These are phyloP conservation scores for cattle (Bos taurus) DNA, from an alignment of 2,113 vertebrate species.

Conservation along the genomic window DNA sequence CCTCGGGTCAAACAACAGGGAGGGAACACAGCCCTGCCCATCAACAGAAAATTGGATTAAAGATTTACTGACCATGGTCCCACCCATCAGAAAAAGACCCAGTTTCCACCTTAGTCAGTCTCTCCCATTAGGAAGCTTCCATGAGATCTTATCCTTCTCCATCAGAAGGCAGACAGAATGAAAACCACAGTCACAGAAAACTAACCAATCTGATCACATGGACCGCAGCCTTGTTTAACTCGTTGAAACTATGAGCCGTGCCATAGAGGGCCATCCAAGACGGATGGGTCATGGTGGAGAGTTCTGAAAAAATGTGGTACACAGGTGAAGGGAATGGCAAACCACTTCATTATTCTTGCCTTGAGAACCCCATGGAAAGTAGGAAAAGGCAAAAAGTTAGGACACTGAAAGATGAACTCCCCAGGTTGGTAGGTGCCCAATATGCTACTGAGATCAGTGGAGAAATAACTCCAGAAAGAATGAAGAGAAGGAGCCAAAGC, in stretches of 20 bases:
- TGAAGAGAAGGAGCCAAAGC: not conserved
- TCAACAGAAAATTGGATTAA: not conserved
- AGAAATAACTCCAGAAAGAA: not conserved
- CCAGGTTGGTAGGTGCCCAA: not conserved
- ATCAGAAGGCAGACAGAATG: not conserved
- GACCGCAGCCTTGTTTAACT: not conserved
- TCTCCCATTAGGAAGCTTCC: not conserved
- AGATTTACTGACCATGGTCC: not conserved
- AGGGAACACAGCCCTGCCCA: not conserved
- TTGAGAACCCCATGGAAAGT: not conserved
- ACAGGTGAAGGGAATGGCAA: not conserved
- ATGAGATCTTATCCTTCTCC: not conserved
- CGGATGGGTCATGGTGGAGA: rapidly evolving
- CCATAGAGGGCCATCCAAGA: not conserved
- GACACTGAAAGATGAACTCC: not conserved
- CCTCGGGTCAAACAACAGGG: not conserved
- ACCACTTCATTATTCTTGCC: not conserved
- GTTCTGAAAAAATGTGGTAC: not conserved
- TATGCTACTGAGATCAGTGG: not conserved
- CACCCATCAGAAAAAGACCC: rapidly evolving
- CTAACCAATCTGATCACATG: not conserved
- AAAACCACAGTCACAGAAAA: not conserved
- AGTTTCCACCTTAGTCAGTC: not conserved
- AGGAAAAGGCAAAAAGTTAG: too few species aligned
- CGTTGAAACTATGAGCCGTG: not conserved